These are phyloP conservation scores for Pelecanoides urinatrix DNA, from an alignment of 2,113 vertebrate species.

Conservation along the genomic window DNA sequence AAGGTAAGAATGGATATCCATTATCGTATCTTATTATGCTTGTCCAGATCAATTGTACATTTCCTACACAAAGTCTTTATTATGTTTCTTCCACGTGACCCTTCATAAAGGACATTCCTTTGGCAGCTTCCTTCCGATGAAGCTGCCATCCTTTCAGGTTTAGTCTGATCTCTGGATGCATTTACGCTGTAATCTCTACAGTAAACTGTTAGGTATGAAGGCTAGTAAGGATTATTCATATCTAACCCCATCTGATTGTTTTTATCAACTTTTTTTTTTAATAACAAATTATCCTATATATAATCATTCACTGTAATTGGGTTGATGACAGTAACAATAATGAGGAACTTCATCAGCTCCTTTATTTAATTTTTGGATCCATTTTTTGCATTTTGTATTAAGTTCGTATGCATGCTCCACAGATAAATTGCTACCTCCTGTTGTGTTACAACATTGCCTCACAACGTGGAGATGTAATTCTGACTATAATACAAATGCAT, in stretches of 20 bases:
- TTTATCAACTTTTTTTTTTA: not conserved
- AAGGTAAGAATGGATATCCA: not conserved
- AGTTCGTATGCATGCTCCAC: not conserved
- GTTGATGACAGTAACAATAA: not conserved
- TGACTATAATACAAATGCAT: not conserved
- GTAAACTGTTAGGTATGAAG: not conserved
- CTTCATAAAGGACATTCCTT: not conserved
- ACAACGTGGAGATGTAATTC: not conserved
- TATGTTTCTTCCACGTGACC: not conserved
- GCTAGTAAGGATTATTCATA: not conserved
- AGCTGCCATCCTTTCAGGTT: not conserved
- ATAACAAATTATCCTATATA: not conserved
- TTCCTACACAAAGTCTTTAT: not conserved
- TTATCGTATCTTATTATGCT: not conserved
- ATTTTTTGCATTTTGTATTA: not conserved
- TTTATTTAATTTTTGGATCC: not conserved
- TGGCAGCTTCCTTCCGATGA: not conserved
- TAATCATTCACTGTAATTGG: not conserved
- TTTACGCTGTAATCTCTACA: not conserved
- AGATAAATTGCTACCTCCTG: not conserved
- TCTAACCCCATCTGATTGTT: not conserved
- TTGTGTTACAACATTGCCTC: not conserved
- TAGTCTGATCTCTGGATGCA: not conserved
- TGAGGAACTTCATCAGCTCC: not conserved
- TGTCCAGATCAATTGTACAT: not conserved